Evolutionary conservation across 2,113 vertebrate genomes (phyloP), one percentile per base, ranked within the genome.

Genomic region (Amia ocellicauda): DNA sequence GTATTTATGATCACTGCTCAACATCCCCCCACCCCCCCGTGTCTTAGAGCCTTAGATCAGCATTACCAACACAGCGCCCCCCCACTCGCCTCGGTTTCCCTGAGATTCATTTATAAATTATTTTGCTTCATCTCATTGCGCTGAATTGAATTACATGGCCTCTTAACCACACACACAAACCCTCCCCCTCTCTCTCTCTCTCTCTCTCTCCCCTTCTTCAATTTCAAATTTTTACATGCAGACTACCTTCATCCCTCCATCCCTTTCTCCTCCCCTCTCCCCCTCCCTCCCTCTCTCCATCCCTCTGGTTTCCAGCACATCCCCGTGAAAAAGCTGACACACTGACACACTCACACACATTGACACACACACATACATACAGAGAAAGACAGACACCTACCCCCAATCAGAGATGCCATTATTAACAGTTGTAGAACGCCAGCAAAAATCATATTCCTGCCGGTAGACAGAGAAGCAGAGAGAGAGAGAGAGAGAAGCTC

Each of bases 361-460:
- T 60, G 50, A 51, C 56, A 52, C 47, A 63, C 7, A 60, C 24
- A 51, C 31, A 53, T n/a, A 62, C 29, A n/a, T 19, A 7, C 20
- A 78, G 70, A 60, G 19, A 45, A 0, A 19, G 51, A 9, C 36
- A 19, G 40, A 22, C 66, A 69, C 88, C 82, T 83, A 90, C 88
- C 88, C 47, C 85, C 85, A 67, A 90, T 78, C 78, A 89, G 63
- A 74, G 85, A 80, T 24, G 69, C 87, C 69, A 88, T 78, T 76
- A 81, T 84, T 77, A 76, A 83, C 57, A 89, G 78, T 66, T 87
- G 76, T 64, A 90, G 78, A 79, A 76, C 82, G 69, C 72, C 73
- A 66, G 85, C 84, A 75, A 72, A 72, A 85, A 86, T 88, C 88
- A 89, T 90, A 77, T 78, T 85, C 80, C 67, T 72, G 74, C 57